phyloP scores from a whole-genome alignment of 2,888 invertebrate genomes.

The Sepioteuthis lessoniana region DNA sequence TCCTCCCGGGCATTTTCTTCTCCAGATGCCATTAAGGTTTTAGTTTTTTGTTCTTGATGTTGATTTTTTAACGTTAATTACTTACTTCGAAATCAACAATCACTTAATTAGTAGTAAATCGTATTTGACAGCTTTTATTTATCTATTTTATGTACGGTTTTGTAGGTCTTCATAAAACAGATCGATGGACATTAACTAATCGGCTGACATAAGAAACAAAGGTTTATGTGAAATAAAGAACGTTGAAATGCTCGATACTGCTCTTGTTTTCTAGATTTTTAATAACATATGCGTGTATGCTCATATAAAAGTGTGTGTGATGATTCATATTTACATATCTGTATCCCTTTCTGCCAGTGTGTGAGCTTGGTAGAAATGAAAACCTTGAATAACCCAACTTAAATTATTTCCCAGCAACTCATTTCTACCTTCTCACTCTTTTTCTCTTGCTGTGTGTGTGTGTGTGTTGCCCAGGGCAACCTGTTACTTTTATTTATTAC shows the following conservation, averaged over 20 bases:
- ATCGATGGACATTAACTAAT: not conserved
- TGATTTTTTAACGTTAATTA: not conserved
- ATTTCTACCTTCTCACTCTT: not conserved
- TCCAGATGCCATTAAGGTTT: not conserved
- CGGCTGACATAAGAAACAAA: not conserved
- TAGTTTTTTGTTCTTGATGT: not conserved
- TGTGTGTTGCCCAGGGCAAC: not conserved
- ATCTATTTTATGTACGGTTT: not conserved
- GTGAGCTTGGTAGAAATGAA: not conserved
- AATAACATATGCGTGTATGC: too few species aligned
- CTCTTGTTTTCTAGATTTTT: too few species aligned
- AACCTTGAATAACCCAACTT: not conserved
- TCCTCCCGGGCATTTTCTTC: not conserved
- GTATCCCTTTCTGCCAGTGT: not conserved
- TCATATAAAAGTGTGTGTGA: not conserved
- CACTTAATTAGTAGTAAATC: not conserved
- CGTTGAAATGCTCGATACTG: too few species aligned
- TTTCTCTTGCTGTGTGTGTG: not conserved
- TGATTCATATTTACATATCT: not conserved
- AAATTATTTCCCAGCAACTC: not conserved
- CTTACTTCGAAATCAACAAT: not conserved
- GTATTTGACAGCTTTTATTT: not conserved
- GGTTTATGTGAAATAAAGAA: not conserved
- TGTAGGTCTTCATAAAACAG: not conserved
- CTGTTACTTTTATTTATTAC: not conserved